Base-by-base conservation (phyloP, 1,140 invertebrate species). In the Trichonephila clavipes region DNA sequence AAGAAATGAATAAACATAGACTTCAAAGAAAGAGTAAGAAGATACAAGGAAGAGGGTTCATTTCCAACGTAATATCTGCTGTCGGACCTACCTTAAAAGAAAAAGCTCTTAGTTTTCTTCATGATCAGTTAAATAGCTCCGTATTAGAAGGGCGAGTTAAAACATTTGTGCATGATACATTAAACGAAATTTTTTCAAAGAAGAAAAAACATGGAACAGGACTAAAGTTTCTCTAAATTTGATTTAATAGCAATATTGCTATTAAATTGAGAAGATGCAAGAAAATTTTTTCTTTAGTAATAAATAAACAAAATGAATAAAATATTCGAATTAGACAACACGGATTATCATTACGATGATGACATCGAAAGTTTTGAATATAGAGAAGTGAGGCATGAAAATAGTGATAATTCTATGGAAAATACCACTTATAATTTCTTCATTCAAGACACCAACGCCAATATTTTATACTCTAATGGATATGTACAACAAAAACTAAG, bases 291-390 rank as follows among this genome's bases (percentile, higher is more conserved):
- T 8, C n/a, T 72, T 1, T 40, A 28, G 0, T 86, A 86, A 86
- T 86, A 86, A 86, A 86, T 62, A 16, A 62, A 62, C 14, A 51
- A 86, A 34, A 86, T 62, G 83, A 86, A 62, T 62, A 59, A 86
- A 34, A 86, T 86, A 10, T 86, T 86, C 12, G 61, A 88, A 0
- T 44, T 88, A 18, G 58, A 34, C 2, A 40, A 66, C 3, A 88
- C 24, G 0, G 59, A 88, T 66, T 88, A 88, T 66, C 40, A 88
- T 66, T 64, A 88, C 18, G 61, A 88, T n/a, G 61, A 88, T 64
- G 86, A 88, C 59, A 88, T 88, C 0, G 61, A 88, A n/a, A 88
- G 61, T n/a, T n/a, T n/a, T n/a, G n/a, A n/a, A n/a, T 88, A 86
- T 44, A 64, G 61, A 44, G 61, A 64, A 10, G 59, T 64, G n/a